Evolutionary conservation across 2,888 invertebrate species (phyloP).

Genomic region (Papilio gigon): DNA sequence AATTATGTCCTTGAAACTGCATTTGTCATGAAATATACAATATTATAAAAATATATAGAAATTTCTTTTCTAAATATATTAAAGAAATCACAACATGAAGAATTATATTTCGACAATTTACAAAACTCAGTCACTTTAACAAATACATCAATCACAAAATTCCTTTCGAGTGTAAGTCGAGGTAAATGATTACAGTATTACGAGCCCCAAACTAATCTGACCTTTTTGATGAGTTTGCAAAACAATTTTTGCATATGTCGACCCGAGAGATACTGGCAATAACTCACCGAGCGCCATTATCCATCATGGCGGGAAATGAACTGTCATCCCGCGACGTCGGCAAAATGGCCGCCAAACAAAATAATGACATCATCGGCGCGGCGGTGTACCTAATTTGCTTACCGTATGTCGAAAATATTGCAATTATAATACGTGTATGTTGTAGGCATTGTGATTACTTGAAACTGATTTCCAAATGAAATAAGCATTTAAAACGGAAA

Average conservation of each 20-base stretch:
- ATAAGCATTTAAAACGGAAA: no score
- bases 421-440: background rate
- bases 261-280: constrained; percentile 68
- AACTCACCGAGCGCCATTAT: constrained; percentile 70
- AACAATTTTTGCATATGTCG: constrained; percentile 83
- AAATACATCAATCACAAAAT: constrained; percentile 50
- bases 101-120: no score
- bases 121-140: no score
- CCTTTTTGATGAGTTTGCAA: constrained; percentile 76
- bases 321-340: constrained; percentile 68
- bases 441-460: no score
- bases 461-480: no score
- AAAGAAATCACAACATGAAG: no score
- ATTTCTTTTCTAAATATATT: no score
- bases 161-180: no score
- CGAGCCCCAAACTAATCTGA: constrained; percentile 61
- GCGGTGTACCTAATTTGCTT: constrained; percentile 41
- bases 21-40: constrained; percentile 31
- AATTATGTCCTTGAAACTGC: constrained; percentile 45
- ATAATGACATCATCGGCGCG: constrained; percentile 55
- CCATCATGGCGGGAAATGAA: constrained; percentile 80
- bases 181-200: constrained; percentile 64
- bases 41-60: constrained; percentile 24
- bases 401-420: constrained; percentile 28
- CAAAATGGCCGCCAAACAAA: constrained; percentile 70